Percentiles rank a stretch among this genome's conserved stretches.
phyloP scores from a whole-genome alignment of 2,888 invertebrate genomes.

The Salticus scenicus region DNA sequence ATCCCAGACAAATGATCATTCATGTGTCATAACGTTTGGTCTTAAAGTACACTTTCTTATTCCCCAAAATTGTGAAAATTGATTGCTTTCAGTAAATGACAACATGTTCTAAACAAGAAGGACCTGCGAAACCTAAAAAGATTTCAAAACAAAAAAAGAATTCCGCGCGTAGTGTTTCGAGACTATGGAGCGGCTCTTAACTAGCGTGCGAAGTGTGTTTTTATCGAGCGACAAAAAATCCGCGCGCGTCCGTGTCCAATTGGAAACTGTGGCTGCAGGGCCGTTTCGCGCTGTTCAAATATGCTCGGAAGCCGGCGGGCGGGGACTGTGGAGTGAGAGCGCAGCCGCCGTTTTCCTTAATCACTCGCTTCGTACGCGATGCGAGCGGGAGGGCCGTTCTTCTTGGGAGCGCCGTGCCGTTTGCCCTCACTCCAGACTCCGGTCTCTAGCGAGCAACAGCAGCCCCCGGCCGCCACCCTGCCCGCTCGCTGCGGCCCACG shows the following conservation, averaged over 20 bases:
- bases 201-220: too few species aligned
- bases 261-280: slow-evolving; percentile 50
- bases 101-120: too few species aligned
- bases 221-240: too few species aligned
- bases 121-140: too few species aligned
- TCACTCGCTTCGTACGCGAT: slow-evolving; percentile 48
- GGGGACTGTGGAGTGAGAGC: slow-evolving; percentile 44
- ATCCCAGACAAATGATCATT: too few species aligned
- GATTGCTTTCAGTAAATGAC: too few species aligned
- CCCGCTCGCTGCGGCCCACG: slow-evolving; percentile 46
- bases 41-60: too few species aligned
- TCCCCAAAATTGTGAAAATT: too few species aligned
- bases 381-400: slow-evolving; percentile 49
- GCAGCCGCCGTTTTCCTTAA: slow-evolving; percentile 52
- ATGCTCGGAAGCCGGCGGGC: slow-evolving; percentile 56
- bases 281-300: slow-evolving; percentile 54
- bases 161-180: too few species aligned
- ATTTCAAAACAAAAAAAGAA: too few species aligned
- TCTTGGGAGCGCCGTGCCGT: slow-evolving; percentile 38
- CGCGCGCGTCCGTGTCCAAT: slow-evolving; percentile 48
- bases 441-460: slow-evolving; percentile 34
- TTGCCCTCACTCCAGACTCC: slow-evolving; percentile 38
- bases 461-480: slow-evolving; percentile 27
- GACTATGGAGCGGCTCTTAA: too few species aligned
- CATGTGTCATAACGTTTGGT: too few species aligned